Conservation (phyloP, 1,140 invertebrate species). For the Scaptomyza graminum region DNA sequence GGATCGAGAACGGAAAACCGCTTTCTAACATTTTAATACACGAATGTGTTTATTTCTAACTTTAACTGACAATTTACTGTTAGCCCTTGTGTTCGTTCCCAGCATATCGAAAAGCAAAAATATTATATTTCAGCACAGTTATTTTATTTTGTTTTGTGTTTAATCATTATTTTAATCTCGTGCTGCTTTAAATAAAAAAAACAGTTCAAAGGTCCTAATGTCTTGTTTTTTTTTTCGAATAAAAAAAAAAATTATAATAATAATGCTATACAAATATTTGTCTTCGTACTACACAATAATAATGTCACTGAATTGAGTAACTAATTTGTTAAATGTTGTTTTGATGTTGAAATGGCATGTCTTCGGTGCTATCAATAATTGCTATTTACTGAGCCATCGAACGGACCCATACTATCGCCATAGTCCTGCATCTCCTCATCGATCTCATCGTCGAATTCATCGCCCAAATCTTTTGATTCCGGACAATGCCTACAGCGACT, state of each 20-base stretch:
- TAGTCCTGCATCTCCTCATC: constrained; percentile 81
- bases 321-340: constrained; percentile 72
- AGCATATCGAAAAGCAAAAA: not conserved
- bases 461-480: constrained; percentile 69
- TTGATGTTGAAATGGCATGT: constrained; percentile 65
- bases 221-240: constrained; percentile 44
- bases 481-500: constrained; percentile 84
- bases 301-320: constrained; percentile 80
- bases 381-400: constrained; percentile 78
- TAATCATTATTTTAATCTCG: constrained; percentile 44
- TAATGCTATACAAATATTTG: constrained; percentile 80
- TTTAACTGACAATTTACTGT: not conserved
- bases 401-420: constrained; percentile 77
- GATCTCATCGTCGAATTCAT: constrained; percentile 64
- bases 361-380: constrained; percentile 65
- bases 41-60: not conserved
- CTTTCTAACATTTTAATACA: not conserved
- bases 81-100: constrained; percentile 23
- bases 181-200: constrained; percentile 61
- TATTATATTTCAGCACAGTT: not conserved
- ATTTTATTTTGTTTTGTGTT: constrained; percentile 8
- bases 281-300: constrained; percentile 79
- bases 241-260: constrained; percentile 71
- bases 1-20: not conserved
- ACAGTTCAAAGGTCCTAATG: constrained; percentile 61